Evolutionary conservation across 2,113 vertebrate genomes (phyloP).

Genomic region (Thinocorus orbignyianus): DNA sequence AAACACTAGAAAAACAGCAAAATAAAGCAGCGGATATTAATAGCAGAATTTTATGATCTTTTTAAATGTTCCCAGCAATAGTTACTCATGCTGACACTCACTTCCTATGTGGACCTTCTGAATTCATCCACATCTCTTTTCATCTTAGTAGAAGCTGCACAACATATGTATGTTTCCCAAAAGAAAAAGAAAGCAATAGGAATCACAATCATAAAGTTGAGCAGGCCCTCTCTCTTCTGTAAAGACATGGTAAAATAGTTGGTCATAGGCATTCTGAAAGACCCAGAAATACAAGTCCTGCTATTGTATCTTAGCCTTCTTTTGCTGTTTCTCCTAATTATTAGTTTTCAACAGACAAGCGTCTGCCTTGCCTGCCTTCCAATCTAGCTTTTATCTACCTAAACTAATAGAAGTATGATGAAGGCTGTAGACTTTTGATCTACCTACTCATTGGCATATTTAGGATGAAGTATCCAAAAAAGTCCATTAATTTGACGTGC

Average conservation of each 20-base stretch:
- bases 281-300: not conserved
- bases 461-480: not conserved
- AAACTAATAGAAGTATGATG: not conserved
- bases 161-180: not conserved
- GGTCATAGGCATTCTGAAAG: not conserved
- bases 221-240: not conserved
- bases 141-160: not conserved
- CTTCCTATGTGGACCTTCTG: not conserved
- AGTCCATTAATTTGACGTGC: not conserved
- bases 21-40: conserved; percentile 29
- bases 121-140: not conserved
- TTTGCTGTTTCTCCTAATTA: not conserved
- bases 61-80: conserved; percentile 15
- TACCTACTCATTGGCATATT: not conserved
- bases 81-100: not conserved
- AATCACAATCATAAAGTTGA: not conserved
- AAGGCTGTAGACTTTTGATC: conserved; percentile 15
- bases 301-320: not conserved
- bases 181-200: not conserved
- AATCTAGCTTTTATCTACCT: not conserved
- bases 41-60: conserved; percentile 19
- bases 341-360: not conserved
- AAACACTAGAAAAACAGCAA: conserved; percentile 45
- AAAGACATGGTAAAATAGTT: not conserved
- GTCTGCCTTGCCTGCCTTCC: not conserved